phyloP scores from a whole-genome alignment of 2,888 invertebrate genomes.

The Drosophila merina region DNA sequence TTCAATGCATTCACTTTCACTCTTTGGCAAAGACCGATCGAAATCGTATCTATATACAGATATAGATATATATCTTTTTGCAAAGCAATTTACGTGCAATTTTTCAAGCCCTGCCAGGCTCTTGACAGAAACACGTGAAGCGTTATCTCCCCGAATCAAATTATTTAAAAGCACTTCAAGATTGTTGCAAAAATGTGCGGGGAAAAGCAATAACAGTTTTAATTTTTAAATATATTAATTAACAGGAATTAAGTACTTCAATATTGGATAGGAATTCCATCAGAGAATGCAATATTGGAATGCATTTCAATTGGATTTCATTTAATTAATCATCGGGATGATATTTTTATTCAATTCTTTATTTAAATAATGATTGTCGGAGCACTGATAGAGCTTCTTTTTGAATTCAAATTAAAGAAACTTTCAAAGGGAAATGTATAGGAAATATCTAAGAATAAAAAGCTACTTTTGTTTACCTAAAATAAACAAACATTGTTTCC shows the following conservation, averaged over 20 bases:
- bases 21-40: slow-evolving; percentile 4
- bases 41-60: neutral
- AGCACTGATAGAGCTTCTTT: no score
- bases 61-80: neutral
- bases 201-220: no score
- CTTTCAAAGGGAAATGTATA: no score
- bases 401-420: no score
- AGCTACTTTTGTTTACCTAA: neutral
- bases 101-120: neutral
- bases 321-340: no score
- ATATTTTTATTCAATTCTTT: no score
- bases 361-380: no score
- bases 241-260: neutral
- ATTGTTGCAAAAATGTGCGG: neutral
- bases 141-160: neutral
- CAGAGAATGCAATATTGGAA: neutral
- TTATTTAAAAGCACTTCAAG: neutral
- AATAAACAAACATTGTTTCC: neutral
- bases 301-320: neutral
- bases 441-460: no score
- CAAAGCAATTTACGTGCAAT: neutral
- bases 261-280: no score
- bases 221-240: no score
- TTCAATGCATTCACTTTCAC: slow-evolving; percentile 25
- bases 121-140: neutral